Evolutionary conservation across 2,797 vertebrate species (phyloP), one percentile per base, ranked within the genome.

Genomic region (Serranus cabrilla): DNA sequence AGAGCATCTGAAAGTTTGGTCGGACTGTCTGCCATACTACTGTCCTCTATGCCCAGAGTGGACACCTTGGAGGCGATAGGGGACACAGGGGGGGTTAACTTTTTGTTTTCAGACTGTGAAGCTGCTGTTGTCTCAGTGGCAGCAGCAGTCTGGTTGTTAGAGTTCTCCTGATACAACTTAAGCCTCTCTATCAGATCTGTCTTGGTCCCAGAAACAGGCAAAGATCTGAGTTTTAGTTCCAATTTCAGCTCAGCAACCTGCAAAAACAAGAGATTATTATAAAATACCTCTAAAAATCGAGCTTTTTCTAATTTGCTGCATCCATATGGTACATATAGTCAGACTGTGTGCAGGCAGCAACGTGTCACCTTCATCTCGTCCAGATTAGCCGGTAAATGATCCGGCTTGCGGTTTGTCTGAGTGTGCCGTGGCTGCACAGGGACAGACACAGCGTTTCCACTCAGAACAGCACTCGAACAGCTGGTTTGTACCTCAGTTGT

Each of bases 191-290:
- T 97, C 71, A 99, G 96, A 84, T 99, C 97, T 0, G 94, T 96
- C 89, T 99, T 99, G 55, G 98, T 99, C 80, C 98, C 98, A 23
- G 98, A 99, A 71, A 99, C 98, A 1, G 97, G 98, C 64, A 99
- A 93, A 25, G 96, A 96, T 84, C 98, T 94, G 60, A 97, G 87
- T 90, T 99, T 99, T 72, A 99, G 92, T 83, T 98, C 97, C 89
- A 96, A 94, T 93, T 98, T 99, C 90, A 99, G 95, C 87, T 99
- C 97, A 0, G 98, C 96, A 54, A 99, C 98, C 98, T 99, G 80
- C 11, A 72, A 75, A 79, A 20, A 73, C 14, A 84, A 58, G 4
- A 84, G 0, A 54, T 21, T 37, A 45, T 43, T 4, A 20, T 42
- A 40, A 66, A 72, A 80, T 11, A 56, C 17, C 11, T 45, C 27